phyloP scores from a whole-genome alignment of 1,140 invertebrate species.

The Drosophila rufa region DNA sequence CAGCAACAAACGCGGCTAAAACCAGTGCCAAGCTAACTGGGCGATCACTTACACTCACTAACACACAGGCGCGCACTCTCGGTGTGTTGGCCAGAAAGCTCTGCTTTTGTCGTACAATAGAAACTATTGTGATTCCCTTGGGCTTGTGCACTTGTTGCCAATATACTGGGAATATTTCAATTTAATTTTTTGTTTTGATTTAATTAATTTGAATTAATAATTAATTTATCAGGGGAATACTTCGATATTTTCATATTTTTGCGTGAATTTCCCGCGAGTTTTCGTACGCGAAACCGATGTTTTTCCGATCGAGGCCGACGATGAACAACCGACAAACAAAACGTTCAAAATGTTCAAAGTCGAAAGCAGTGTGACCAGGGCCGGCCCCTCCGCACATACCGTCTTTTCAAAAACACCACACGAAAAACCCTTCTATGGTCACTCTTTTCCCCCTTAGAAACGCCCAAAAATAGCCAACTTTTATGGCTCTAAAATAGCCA shows the following conservation, averaged over 20 bases:
- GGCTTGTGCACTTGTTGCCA: constrained; percentile 20
- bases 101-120: constrained; percentile 25
- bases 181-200: not conserved
- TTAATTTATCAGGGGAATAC: not conserved
- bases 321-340: no score
- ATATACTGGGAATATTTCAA: constrained; percentile 8
- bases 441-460: no score
- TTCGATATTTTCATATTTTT: not conserved
- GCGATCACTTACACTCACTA: constrained; percentile 38
- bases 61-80: constrained; percentile 3
- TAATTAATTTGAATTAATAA: not conserved
- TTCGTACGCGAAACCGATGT: not conserved
- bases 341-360: not conserved
- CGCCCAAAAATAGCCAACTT: no score
- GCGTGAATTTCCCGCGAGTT: not conserved
- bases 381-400: no score
- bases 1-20: constrained; percentile 17
- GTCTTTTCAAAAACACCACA: no score
- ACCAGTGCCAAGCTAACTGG: constrained; percentile 23
- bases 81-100: constrained; percentile 30
- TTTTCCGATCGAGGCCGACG: not conserved
- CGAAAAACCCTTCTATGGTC: no score
- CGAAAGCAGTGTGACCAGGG: no score
- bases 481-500: no score
- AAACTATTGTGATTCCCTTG: constrained; percentile 22